Conservation (phyloP, 2,113 vertebrate genomes). For the Bagarius yarrelli region DNA sequence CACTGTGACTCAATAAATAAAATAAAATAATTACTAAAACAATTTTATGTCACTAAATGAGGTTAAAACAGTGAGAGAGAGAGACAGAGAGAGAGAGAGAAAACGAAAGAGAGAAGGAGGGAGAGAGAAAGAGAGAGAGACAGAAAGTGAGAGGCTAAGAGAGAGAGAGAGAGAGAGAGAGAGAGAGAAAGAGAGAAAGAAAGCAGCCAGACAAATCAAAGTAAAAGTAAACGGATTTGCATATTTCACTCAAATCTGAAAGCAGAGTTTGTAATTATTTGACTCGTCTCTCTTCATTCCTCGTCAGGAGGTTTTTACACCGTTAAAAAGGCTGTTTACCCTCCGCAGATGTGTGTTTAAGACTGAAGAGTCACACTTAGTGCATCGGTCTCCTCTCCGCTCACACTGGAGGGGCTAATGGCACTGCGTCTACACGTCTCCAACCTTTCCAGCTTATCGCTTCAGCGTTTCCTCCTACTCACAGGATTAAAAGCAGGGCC, state of each 20-base stretch:
- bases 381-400: background rate
- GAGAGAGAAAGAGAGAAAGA: slow-evolving; percentile 31
- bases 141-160: slow-evolving; percentile 2
- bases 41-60: no score
- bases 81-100: slow-evolving; percentile 10
- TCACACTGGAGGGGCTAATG: background rate
- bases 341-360: slow-evolving; percentile 42
- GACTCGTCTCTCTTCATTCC: slow-evolving; percentile 65
- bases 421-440: slow-evolving; percentile 7
- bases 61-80: no score
- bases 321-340: slow-evolving; percentile 28
- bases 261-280: slow-evolving; percentile 77
- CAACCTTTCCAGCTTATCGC: slow-evolving; percentile 38
- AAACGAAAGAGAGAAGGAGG: no score
- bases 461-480: background rate
- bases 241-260: slow-evolving; percentile 77
- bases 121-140: slow-evolving; percentile 24
- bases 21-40: no score
- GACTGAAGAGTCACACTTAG: slow-evolving; percentile 36
- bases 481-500: background rate
- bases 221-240: slow-evolving; percentile 78
- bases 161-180: slow-evolving; percentile 33
- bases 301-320: background rate
- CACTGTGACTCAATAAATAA: no score
- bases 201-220: slow-evolving; percentile 75